These are phyloP conservation scores for Microcebus ravelobensis DNA, from an alignment of 2,113 vertebrate species.

Conservation along the genomic window DNA sequence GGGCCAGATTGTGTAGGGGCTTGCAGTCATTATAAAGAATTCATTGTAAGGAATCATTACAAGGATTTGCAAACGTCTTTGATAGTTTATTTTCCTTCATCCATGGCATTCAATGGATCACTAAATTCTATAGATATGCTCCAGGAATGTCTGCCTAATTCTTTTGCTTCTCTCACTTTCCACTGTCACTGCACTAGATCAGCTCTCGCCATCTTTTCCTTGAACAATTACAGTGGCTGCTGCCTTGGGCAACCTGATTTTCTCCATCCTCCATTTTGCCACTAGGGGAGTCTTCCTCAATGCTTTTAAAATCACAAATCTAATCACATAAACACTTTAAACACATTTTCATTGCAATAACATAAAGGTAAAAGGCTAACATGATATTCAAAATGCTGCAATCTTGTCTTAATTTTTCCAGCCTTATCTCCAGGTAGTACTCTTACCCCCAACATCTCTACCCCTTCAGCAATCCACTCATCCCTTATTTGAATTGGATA, in stretches of 20 bases:
- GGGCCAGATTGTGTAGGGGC: neutral
- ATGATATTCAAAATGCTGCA: neutral
- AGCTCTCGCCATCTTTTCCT: neutral
- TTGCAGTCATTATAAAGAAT: neutral
- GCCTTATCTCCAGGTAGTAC: neutral
- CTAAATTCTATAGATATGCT: neutral
- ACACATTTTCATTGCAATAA: neutral
- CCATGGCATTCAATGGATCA: neutral
- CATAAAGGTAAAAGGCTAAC: neutral
- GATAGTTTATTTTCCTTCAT: neutral
- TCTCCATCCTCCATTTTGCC: neutral
- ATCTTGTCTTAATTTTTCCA: neutral
- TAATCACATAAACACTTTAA: neutral
- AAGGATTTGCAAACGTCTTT: neutral
- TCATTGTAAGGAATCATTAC: neutral
- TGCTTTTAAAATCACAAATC: neutral
- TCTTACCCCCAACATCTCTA: neutral
- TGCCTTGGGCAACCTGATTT: neutral
- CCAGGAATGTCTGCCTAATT: neutral
- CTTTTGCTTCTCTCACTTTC: neutral
- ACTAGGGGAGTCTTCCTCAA: neutral
- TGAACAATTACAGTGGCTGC: neutral
- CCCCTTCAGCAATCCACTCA: neutral
- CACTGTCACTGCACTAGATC: neutral
- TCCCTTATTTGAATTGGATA: neutral